Percentiles rank a stretch among this genome's conserved stretches.
These are phyloP conservation scores for Chelon auratus DNA, from an alignment of 2,797 vertebrate species.

Conservation along the genomic window DNA sequence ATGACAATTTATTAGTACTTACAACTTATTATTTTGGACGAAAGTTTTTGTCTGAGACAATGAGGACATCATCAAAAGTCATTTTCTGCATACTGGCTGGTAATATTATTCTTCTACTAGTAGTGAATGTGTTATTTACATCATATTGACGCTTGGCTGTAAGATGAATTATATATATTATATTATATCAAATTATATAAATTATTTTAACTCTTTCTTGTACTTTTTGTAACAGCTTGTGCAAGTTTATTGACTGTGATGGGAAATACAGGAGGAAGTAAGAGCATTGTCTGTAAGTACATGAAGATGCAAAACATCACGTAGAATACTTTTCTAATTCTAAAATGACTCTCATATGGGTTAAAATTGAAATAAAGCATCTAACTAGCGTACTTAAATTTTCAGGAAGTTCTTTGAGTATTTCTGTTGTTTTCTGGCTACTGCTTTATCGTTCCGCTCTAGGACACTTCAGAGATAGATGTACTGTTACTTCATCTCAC, in stretches of 20 bases:
- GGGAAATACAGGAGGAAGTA: accelerated
- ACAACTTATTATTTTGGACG: background rate
- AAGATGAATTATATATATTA: no score
- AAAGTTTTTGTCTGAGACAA: slow-evolving; percentile 9
- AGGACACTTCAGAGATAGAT: no score
- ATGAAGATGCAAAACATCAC: background rate
- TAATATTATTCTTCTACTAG: slow-evolving; percentile 15
- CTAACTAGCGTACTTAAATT: background rate
- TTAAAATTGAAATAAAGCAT: background rate
- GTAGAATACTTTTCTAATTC: background rate
- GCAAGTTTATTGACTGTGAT: background rate
- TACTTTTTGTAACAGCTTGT: slow-evolving; percentile 10
- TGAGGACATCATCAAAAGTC: slow-evolving; percentile 15
- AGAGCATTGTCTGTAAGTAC: slow-evolving; percentile 34
- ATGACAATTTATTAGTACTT: background rate
- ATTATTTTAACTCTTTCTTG: background rate
- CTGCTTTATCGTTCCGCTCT: no score
- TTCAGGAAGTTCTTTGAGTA: no score
- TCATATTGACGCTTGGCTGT: no score
- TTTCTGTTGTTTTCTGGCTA: no score
- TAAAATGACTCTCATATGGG: no score
- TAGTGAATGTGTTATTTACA: no score
- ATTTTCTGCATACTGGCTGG: slow-evolving; percentile 39
- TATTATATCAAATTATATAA: background rate
- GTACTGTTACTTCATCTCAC: no score